Evolutionary conservation across 2,113 vertebrate species (phyloP).

Genomic region (Bubo scandiacus): DNA sequence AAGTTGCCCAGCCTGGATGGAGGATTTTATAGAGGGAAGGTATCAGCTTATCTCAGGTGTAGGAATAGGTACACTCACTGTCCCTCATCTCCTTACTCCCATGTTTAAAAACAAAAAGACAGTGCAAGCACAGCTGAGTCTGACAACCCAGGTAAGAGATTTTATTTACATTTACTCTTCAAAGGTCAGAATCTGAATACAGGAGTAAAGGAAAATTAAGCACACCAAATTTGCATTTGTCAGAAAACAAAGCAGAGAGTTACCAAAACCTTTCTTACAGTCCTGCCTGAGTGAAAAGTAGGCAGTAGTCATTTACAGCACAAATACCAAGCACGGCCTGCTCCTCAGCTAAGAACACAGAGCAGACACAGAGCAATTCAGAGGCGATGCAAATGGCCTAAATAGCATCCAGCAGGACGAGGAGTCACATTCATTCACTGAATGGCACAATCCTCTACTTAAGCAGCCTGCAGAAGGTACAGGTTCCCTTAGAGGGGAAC

Average conservation of each 20-base stretch:
- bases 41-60: background rate
- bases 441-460: background rate
- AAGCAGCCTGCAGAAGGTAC: background rate
- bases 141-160: background rate
- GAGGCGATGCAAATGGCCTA: background rate
- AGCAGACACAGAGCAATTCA: background rate
- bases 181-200: background rate
- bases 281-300: background rate
- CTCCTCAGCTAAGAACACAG: background rate
- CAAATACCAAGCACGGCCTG: background rate
- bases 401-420: background rate
- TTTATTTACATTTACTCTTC: background rate
- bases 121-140: background rate
- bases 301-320: background rate
- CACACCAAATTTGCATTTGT: background rate
- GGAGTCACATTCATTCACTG: background rate
- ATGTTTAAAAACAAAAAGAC: conserved; percentile 1
- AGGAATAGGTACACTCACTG: background rate
- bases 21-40: background rate
- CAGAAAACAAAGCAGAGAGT: background rate
- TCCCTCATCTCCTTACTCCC: background rate
- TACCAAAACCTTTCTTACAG: background rate
- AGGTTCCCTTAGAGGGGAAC: background rate
- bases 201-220: conserved; percentile 1
- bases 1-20: background rate